phyloP scores from a whole-genome alignment of 53 echinoderm and acorn worm species.

The Patiria pectinifera region DNA sequence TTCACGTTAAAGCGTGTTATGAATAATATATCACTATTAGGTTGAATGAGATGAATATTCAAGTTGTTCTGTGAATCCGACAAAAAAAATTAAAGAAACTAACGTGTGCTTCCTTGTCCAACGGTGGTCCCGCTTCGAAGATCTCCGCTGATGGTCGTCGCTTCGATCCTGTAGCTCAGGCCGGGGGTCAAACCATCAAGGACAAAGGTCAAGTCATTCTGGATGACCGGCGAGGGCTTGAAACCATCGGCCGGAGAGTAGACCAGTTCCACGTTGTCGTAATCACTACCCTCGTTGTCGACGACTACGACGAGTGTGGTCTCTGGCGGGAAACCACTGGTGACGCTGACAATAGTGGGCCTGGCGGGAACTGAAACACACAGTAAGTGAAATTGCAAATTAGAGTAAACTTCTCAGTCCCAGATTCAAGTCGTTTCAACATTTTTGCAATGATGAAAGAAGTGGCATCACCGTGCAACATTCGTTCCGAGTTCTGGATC shows the following conservation, averaged over 20 bases:
- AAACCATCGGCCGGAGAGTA: conserved; percentile 60
- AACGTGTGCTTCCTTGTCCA: not conserved
- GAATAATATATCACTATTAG: no score
- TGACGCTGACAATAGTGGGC: conserved; percentile 28
- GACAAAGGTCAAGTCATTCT: conserved; percentile 31
- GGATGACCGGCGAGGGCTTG: conserved; percentile 33
- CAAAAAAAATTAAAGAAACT: not conserved
- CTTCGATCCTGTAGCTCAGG: conserved; percentile 46
- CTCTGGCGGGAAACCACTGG: conserved; percentile 37
- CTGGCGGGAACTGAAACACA: conserved; percentile 1
- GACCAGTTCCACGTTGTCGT: conserved; percentile 18
- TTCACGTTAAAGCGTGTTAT: no score
- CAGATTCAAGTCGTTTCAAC: no score
- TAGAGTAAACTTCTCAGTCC: no score
- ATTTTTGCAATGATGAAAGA: no score
- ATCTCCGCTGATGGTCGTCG: conserved; percentile 1
- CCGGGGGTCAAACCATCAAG: conserved; percentile 65
- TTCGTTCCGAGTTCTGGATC: no score
- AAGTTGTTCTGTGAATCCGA: no score
- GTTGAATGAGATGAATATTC: no score
- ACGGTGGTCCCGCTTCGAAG: not conserved
- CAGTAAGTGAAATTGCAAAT: no score
- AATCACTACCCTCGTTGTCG: not conserved
- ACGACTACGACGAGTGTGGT: conserved; percentile 22
- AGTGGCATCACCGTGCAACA: no score